Evolutionary conservation across 53 echinoderm and acorn worm species (phyloP), one percentile per base, ranked within the genome.

Genomic region (Echinometra lucunter): DNA sequence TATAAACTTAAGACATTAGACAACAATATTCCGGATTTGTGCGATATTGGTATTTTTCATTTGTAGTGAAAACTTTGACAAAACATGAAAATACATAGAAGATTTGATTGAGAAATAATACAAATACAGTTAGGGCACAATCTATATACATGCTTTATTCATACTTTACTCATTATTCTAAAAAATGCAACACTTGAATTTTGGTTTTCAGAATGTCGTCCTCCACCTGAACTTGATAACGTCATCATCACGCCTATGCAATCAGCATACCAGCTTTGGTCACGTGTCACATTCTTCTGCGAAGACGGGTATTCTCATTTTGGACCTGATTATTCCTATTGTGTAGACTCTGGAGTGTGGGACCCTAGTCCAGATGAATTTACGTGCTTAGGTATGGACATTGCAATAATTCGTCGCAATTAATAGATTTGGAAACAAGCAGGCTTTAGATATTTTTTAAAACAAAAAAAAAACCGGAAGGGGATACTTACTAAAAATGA

Each of bases 311-410:
- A 74, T 53, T 55, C 78, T 9, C 80, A 74, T 7, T 49, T 18
- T 15, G 92, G 92, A n/a, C 19, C 78, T 15, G 30, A 47, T 6
- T 92, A 75, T 58, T 75, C 92, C 1, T 92, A 92, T 47, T 92
- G 92, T 57, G 25, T 55, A 3, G 92, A 92, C 7, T 15, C 34
- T 37, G 57, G 57, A 4, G 80, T 75, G 19, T 92, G 92, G 92
- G 19, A 38, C 72, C 92, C 92, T 12, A 40, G 49, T 25, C 47
- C 60, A n/a, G 92, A 92, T 45, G 57, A 78, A 21, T 15, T 35
- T 38, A 4, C 30, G 2, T 92, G 92, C 23, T 53, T 92, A 25
- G 80, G 92, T 92, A 92, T 32, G 91, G 66, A 91, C n/a, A 63
- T 11, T 53, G 1, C 8, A 53, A n/a, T n/a, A n/a, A n/a, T n/a